phyloP scores from a whole-genome alignment of 2,797 vertebrate genomes.

The Pantherophis alleghaniensis region DNA sequence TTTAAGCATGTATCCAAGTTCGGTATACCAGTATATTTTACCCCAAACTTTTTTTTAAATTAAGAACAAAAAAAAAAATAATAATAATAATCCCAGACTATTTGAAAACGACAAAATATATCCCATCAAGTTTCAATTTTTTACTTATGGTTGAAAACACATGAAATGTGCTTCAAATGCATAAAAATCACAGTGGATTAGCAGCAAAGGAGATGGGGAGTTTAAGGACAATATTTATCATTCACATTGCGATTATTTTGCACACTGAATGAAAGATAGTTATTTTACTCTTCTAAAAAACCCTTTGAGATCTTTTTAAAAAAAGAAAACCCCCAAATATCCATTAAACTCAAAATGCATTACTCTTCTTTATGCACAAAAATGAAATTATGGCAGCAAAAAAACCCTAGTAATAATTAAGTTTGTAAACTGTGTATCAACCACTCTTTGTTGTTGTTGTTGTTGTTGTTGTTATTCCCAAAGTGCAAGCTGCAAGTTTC shows the following conservation, averaged over 20 bases:
- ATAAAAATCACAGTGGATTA: conserved; percentile 85
- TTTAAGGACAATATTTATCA: conserved; percentile 69
- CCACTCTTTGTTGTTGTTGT: conserved; percentile 61
- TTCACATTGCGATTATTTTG: conserved; percentile 81
- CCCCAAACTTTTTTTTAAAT: conserved; percentile 28
- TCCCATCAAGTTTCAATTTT: conserved; percentile 70
- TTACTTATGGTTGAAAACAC: conserved; percentile 74
- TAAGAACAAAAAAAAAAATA: conserved; percentile 5
- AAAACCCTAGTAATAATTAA: conserved; percentile 74
- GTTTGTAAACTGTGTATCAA: conserved; percentile 91
- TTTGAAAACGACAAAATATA: conserved; percentile 58
- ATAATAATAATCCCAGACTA: conserved; percentile 24
- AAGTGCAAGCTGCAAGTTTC: conserved; percentile 92
- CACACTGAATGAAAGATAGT: conserved; percentile 72
- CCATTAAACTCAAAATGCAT: conserved; percentile 59
- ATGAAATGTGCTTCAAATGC: conserved; percentile 81
- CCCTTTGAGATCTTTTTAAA: conserved; percentile 60
- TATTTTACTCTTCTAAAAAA: conserved; percentile 69
- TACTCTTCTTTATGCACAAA: conserved; percentile 70
- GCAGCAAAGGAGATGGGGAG: conserved; percentile 75
- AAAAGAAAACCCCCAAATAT: conserved; percentile 56
- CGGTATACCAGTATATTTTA: conserved; percentile 40
- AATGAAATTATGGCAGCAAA: conserved; percentile 83
- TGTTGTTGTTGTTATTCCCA: conserved; percentile 81
- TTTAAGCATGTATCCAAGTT: conserved; percentile 53